Evolutionary conservation across 92 coral and sea anemone genomes (phyloP), one percentile per base, ranked within the genome.

Genomic region (Porites lobata): DNA sequence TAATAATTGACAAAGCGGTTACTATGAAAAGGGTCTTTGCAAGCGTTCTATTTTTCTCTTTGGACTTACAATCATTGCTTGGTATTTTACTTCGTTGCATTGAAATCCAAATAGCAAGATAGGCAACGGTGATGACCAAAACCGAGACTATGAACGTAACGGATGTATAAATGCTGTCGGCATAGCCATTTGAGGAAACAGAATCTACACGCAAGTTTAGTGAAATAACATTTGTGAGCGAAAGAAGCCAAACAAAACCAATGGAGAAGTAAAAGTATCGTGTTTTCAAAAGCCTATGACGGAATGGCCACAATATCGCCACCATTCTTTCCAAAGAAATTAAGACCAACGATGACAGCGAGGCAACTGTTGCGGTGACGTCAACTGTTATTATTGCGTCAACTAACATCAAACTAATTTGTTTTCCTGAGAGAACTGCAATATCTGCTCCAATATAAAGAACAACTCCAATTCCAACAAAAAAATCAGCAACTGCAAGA

Each of bases 101-200:
- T 79, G 83, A 63, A 17, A 79, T 50, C 83, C 73, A 79, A 29
- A 79, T 79, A 17, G 72, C 73, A 24, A 63, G 58, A 51, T 79
- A 79, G 3, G 83, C 83, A 3, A 18, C 72, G 14, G 62, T 50
- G 22, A 79, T 65, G 17, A 65, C 13, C 21, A 57, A 9, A 22
- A 76, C 80, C 17, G 18, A 62, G 15, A 7, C 8, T 8, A 62
- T 62, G 7, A 11, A 62, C n/a, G 66, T 1, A 62, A 20, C 66
- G 1, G 66, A 15, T 7, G 66, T 11, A 18, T 15, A 62, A 62
- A 20, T 62, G 9, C 22, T 4, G 66, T 62, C 3, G 11, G 15
- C 12, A 14, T 0, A 8, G 11, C 8, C 61, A 56, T 56, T 10
- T 6, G 0, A 10, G 61, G 61, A 56, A 56, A 10, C 61, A 14